Base-by-base conservation (phyloP, 2,888 invertebrate species). In the Cantharis rufa region DNA sequence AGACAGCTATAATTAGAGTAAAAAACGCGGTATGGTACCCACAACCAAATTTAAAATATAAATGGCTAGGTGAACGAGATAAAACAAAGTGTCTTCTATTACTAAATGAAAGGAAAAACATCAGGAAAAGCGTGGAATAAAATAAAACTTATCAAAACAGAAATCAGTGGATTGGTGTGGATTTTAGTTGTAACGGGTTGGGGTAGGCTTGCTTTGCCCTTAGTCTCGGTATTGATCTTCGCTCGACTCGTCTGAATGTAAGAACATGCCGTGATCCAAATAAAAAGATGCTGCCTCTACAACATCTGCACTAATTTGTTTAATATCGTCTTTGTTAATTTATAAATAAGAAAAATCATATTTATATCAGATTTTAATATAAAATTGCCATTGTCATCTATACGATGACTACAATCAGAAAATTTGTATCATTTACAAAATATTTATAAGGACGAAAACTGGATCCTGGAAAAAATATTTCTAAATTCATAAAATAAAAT, bases 201-300 rank as follows among this genome's bases (percentile, higher is more conserved):
- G 78, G 81, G 81, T 79, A 81, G 80, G 78, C 79, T 78, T 69
- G 77, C 75, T 72, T 73, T 72, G 70, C 76, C 78, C 80, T 74
- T 76, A 80, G 79, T 76, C 78, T 78, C 78, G 27, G 81, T 81
- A 81, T 81, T 81, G 81, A 81, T 81, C 81, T 81, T 78, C 78
- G 79, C 68, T 78, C 78, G 77, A 77, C 75, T 74, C 72, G 80
- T 80, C 81, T 81, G 71, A 76, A 70, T 75, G 75, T 72, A 78
- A 75, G 72, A 71, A 68, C 77, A 71, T 69, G 69, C 69, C 62
- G 74, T 74, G 77, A 77, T 77, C 74, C 71, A 71, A 74, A 74
- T 76, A 78, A 78, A 48, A 75, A 78, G 78, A 75, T 78, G 75
- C 78, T 72, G 72, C 71, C 72, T 71, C 48, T 61, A 71, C 66